Conservation (phyloP, 2,888 invertebrate species). For the Anticlea derivata region DNA sequence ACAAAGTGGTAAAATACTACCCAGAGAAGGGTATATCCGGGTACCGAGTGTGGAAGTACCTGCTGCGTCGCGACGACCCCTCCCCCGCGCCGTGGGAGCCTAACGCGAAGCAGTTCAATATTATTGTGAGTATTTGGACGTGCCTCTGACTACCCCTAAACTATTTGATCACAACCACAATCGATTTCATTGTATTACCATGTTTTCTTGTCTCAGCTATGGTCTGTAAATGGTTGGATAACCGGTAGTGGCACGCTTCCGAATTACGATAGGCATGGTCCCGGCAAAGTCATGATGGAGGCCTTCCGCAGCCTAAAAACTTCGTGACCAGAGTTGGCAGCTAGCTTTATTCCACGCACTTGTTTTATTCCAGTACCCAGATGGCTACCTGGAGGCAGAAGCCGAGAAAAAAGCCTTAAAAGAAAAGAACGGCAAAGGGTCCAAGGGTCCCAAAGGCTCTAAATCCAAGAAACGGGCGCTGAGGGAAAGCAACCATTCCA, state of each 20-base stretch:
- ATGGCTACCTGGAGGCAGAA: conserved; percentile 87
- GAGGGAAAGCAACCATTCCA: conserved; percentile 53
- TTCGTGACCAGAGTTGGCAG: no score
- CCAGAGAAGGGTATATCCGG: conserved; percentile 91
- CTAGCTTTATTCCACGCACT: neutral
- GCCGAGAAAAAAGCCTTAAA: conserved; percentile 75
- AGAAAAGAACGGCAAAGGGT: conserved; percentile 46
- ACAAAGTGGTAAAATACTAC: conserved; percentile 93
- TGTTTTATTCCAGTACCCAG: conserved; percentile 84
- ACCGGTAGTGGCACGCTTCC: no score
- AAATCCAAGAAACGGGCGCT: conserved; percentile 50
- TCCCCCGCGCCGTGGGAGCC: conserved; percentile 91
- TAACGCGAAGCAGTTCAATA: conserved; percentile 85
- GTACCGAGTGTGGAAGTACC: conserved; percentile 91
- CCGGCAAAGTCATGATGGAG: no score
- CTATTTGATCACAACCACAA: no score
- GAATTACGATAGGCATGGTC: no score
- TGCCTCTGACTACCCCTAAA: no score
- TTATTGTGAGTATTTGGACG: conserved; percentile 66
- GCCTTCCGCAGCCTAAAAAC: no score
- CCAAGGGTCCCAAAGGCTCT: conserved; percentile 38
- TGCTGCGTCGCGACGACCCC: conserved; percentile 90
- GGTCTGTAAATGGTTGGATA: no score
- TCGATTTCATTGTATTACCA: no score
- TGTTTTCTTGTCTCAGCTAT: no score